Evolutionary conservation across 2,888 invertebrate species (phyloP), one percentile per base, ranked within the genome.

Genomic region (Suillia variegata): DNA sequence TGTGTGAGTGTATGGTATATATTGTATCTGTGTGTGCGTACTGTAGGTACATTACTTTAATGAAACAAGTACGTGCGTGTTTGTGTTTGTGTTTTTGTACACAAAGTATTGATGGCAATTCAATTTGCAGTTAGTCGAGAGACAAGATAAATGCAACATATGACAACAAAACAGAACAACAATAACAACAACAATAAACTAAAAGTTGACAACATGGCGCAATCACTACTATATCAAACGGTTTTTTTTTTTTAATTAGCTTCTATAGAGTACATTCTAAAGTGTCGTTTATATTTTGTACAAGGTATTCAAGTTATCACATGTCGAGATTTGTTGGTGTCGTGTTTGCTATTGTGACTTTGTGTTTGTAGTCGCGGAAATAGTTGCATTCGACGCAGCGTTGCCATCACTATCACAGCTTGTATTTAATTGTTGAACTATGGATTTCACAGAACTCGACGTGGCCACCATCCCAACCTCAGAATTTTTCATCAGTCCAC

Each of bases 401-500:
- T 62, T 67, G 42, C 26, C 65, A 56, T 67, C 61, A 20, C 56
- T 66, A 55, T 71, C 74, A 61, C 59, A 68, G 59, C 66, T 68
- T 49, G 71, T 61, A 65, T 68, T 77, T 33, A 78, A 47, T 65
- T 78, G 77, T 45, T 77, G 73, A 38, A 76, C 74, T 17, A 79
- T 77, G 21, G 74, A 71, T 53, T 75, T 74, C 56, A 79, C 72
- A 61, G 45, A 17, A 13, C 18, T 21, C n/a, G n/a, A n/a, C n/a
- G n/a, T n/a, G n/a, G n/a, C n/a, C n/a, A n/a, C n/a, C n/a, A n/a
- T n/a, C n/a, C n/a, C n/a, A n/a, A n/a, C n/a, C n/a, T n/a, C n/a
- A n/a, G 45, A 57, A 69, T 83, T 84, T 68, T 83, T 88, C 86
- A 88, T 87, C 70, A 89, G 84, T 66, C 88, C 93, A 84, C 93